Evolutionary conservation across 2,888 invertebrate genomes (phyloP).

Genomic region (Melolontha melolontha): DNA sequence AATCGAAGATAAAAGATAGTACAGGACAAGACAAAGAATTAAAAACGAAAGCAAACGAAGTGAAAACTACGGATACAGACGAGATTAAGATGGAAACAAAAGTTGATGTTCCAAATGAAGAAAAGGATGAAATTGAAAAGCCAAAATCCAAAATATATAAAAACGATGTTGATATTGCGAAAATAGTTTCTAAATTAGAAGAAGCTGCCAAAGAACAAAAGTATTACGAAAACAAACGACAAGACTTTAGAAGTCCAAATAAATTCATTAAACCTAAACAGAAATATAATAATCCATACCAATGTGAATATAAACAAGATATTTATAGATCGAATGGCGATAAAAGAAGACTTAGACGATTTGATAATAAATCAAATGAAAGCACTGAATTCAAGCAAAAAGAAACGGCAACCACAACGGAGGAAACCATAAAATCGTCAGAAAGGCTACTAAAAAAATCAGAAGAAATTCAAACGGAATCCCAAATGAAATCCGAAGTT

Average conservation of each 20-base stretch:
- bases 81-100: slow-evolving; percentile 28
- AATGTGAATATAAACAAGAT: background rate
- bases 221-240: slow-evolving; percentile 45
- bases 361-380: slow-evolving; percentile 41
- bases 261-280: slow-evolving; percentile 36
- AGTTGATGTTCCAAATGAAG: slow-evolving; percentile 17
- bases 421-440: background rate
- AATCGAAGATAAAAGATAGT: background rate
- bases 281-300: slow-evolving; percentile 23
- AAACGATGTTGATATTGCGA: slow-evolving; percentile 61
- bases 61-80: slow-evolving; percentile 20
- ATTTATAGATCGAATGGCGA: background rate
- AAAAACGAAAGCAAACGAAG: slow-evolving; percentile 8
- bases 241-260: slow-evolving; percentile 42
- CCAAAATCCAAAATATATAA: slow-evolving; percentile 28
- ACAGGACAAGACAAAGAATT: background rate
- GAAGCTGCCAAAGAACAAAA: slow-evolving; percentile 61
- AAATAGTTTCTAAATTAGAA: slow-evolving; percentile 64
- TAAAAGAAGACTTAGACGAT: slow-evolving; percentile 17
- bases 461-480: slow-evolving; percentile 31
- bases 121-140: background rate
- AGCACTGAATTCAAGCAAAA: background rate
- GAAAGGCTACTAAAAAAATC: slow-evolving; percentile 25
- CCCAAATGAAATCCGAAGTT: slow-evolving; percentile 32
- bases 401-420: background rate